Conservation (phyloP, 2,797 vertebrate genomes). For the Chelonia mydas region DNA sequence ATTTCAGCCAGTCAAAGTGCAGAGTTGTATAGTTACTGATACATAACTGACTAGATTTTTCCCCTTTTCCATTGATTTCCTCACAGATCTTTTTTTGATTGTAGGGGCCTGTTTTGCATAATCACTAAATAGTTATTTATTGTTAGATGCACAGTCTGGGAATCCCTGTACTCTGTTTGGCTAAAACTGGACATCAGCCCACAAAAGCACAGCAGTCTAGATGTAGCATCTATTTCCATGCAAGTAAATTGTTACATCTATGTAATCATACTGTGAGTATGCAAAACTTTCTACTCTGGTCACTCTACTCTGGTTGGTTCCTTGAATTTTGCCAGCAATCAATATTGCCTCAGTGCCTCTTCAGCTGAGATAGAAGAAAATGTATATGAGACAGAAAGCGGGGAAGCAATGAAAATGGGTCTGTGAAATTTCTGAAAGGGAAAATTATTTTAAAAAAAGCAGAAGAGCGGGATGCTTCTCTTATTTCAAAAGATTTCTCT, state of each 20-base stretch:
- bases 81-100: background rate
- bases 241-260: background rate
- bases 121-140: background rate
- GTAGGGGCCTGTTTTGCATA: background rate
- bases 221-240: background rate
- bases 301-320: background rate
- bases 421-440: background rate
- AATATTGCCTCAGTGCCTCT: background rate
- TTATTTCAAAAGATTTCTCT: background rate
- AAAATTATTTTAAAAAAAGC: background rate
- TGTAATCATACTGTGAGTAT: background rate
- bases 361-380: background rate
- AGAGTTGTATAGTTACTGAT: background rate
- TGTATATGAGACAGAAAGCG: background rate
- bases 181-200: background rate
- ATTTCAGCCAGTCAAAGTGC: background rate
- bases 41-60: background rate
- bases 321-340: background rate
- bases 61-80: background rate
- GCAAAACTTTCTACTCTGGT: background rate
- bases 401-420: background rate
- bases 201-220: background rate
- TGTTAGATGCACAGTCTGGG: background rate
- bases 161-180: background rate
- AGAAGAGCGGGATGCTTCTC: background rate